Evolutionary conservation across 2,797 vertebrate genomes (phyloP), one percentile per base, ranked within the genome.

Genomic region (Florisuga fusca): DNA sequence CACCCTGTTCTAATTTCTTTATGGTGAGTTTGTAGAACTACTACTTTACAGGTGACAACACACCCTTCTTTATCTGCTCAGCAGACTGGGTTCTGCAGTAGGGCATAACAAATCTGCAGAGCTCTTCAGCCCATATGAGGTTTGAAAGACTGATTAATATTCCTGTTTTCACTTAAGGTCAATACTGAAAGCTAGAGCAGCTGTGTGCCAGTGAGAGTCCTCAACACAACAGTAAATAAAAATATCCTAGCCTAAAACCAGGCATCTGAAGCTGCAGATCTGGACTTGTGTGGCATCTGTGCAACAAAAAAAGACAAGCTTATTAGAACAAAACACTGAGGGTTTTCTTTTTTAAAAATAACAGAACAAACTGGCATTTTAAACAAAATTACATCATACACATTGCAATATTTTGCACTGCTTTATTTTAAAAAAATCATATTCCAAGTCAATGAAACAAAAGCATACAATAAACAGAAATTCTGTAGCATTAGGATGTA

Each of bases 361-460:
- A 90, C 31, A 93, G 69, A 87, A 73, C 34, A 17, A 80, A 80
- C 36, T 77, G 64, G 17, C 38, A 90, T 78, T 90, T 93, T 50
- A 82, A 94, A 95, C 61, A 95, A 94, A 96, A 95, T 62, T 97
- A 94, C 92, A 90, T 94, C 94, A 27, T 95, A 97, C 89, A 68
- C 91, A 0, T 90, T 38, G 68, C 43, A 73, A 5, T 61, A 90
- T 69, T 96, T 96, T 86, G 77, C 74, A 97, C 74, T 90, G 79
- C 54, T 97, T 97, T 97, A 96, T 96, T 96, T 31, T 48, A 88
- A 95, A 77, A 73, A 82, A 48, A 0, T 50, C 77, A 80, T 80
- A 90, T 88, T 96, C 88, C 88, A 93, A 68, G 80, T 94, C 75
- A 95, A 93, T 36, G 84, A 82, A 93, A 91, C 41, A 91, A 38